Conservation (phyloP, 2,888 invertebrate genomes). For the Stegophylla sp. region DNA sequence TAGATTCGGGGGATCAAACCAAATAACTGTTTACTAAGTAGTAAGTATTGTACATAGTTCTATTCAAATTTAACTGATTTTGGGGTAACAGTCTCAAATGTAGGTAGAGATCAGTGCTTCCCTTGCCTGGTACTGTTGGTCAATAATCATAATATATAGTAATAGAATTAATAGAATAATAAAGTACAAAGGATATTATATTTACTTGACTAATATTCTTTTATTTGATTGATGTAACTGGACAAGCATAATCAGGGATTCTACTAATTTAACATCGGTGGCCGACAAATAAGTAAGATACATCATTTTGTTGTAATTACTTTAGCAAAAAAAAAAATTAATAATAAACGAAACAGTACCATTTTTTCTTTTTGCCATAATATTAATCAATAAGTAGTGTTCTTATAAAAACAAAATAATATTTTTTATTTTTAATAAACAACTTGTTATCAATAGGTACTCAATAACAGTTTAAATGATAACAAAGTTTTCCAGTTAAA, state of each 20-base stretch:
- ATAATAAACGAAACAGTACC: too few relatives aligned
- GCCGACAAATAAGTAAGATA: constrained; percentile 1
- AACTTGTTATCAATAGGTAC: constrained; percentile 3
- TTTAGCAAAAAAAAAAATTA: background rate
- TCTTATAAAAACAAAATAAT: background rate
- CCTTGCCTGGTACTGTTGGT: too few relatives aligned
- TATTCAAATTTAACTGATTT: too few relatives aligned
- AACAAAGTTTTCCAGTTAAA: too few relatives aligned
- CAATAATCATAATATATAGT: background rate
- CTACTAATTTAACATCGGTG: background rate
- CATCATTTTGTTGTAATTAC: background rate
- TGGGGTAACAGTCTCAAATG: too few relatives aligned
- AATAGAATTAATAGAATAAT: background rate
- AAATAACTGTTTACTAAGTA: too few relatives aligned
- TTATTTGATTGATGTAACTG: background rate
- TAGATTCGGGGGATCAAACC: too few relatives aligned
- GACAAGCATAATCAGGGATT: background rate
- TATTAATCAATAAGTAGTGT: constrained; percentile 23
- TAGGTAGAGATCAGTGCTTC: too few relatives aligned
- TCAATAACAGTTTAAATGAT: too few relatives aligned
- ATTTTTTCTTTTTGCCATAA: background rate
- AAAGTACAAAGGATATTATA: constrained; percentile 5
- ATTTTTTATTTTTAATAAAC: background rate
- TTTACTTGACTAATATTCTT: constrained; percentile 26
- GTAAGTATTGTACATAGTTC: too few relatives aligned